These are phyloP conservation scores for Apotomis turbidana DNA, from an alignment of 2,888 invertebrate species.

Conservation along the genomic window DNA sequence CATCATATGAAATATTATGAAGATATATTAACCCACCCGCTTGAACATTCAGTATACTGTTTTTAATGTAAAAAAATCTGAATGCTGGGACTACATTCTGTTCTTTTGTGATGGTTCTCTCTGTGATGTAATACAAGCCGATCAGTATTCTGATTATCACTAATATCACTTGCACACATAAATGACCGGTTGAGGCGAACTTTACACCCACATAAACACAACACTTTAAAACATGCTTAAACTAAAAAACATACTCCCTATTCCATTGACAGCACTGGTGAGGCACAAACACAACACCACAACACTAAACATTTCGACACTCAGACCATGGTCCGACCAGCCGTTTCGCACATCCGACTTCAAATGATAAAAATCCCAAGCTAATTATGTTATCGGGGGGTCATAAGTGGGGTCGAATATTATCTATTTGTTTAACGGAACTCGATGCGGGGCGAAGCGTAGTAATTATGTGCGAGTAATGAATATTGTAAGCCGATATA, in stretches of 20 bases:
- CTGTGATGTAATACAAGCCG: too few species aligned
- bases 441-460: conserved; percentile 52
- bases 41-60: too few species aligned
- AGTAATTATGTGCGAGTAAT: conserved; percentile 60
- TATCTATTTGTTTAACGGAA: conserved; percentile 67
- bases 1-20: too few species aligned
- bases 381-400: conserved; percentile 60
- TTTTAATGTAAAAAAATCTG: too few species aligned
- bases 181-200: too few species aligned
- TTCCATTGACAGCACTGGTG: conserved; percentile 61
- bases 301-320: conserved; percentile 71
- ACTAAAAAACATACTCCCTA: conserved; percentile 66
- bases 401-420: conserved; percentile 69
- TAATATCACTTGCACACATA: too few species aligned
- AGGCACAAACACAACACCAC: conserved; percentile 72
- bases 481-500: conserved; percentile 59
- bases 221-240: conserved; percentile 14
- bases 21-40: too few species aligned
- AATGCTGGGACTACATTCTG: not conserved
- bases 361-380: conserved; percentile 67
- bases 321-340: conserved; percentile 59
- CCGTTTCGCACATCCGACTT: conserved; percentile 59
- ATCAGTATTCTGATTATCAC: too few species aligned
- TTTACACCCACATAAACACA: not conserved
- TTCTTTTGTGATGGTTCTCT: too few species aligned